A percentile compares a stretch with the other conserved stretches of the same genome.
Evolutionary conservation across 1,140 invertebrate species (phyloP).

Genomic region (Macrotrachela quadricornifera): DNA sequence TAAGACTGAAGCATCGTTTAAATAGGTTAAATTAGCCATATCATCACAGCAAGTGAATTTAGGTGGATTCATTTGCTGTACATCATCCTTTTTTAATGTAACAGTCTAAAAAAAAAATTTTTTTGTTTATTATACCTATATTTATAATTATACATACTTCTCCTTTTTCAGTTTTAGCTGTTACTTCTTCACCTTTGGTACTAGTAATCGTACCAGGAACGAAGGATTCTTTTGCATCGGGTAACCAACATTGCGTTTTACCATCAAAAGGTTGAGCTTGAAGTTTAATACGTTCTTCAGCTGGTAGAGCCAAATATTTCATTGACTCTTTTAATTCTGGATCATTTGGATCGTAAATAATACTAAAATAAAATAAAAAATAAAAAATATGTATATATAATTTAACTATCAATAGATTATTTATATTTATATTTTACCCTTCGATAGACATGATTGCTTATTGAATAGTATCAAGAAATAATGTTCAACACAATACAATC

Average conservation of each 20-base stretch:
- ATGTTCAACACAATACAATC: too few species aligned
- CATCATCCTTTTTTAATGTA: conserved; percentile 86
- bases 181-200: conserved; percentile 89
- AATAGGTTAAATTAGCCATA: conserved; percentile 99
- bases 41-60: conserved; percentile 99
- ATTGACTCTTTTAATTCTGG: conserved; percentile 8
- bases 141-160: neutral
- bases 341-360: conserved; percentile 3
- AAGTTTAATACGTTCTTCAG: conserved; percentile 3
- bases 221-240: conserved; percentile 89
- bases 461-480: too few species aligned
- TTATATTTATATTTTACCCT: too few species aligned
- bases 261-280: conserved; percentile 93
- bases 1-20: conserved; percentile 96
- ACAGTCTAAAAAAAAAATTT: conserved; percentile 9
- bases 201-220: conserved; percentile 84
- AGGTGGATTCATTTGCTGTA: conserved; percentile 94
- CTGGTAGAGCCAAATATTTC: conserved; percentile 6
- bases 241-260: conserved; percentile 97
- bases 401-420: too few species aligned
- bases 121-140: too few species aligned
- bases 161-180: conserved; percentile 42
- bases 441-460: too few species aligned
- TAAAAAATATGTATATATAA: too few species aligned
- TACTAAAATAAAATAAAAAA: too few species aligned